Evolutionary conservation across 2,113 vertebrate genomes (phyloP), one percentile per base, ranked within the genome.

Genomic region (Bubo scandiacus): DNA sequence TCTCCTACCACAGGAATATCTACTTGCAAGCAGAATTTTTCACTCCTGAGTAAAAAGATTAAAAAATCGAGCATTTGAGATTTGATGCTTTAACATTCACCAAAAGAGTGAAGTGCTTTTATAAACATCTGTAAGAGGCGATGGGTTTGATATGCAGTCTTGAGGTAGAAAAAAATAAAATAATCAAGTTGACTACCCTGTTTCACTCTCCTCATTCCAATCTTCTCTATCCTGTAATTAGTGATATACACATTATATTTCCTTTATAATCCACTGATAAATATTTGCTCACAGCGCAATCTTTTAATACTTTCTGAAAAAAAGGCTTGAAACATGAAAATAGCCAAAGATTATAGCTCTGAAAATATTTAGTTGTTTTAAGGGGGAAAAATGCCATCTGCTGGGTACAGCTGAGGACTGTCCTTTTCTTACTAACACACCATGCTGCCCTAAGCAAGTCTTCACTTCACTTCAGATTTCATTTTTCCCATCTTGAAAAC

Each of bases 361-460:
- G 87, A 85, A 86, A 88, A 80, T 52, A 91, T 36, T 59, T 80
- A 51, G 75, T 87, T 57, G 47, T 93, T 95, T 6, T 65, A 82
- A 96, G 93, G 81, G 70, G 71, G n/a, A 29, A 96, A 97, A 97
- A 97, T 96, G 95, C 95, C 96, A 97, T 96, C 96, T 97, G 94
- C 94, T 96, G 95, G 95, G 95, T 95, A 85, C 78, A 96, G 81
- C 78, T 94, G 90, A 94, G 74, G 96, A 96, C 78, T 96, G 86
- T 87, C 71, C 87, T 52, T 90, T 75, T 55, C 58, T 75, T 68
- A 63, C 34, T 57, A 84, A 72, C 16, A 92, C 17, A 74, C 6
- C 43, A 52, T 6, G 15, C 81, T 94, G 54, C 42, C 80, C 65
- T 59, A 16, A 81, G 57, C 0, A 4, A 66, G n/a, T 68, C 70